Conservation (phyloP, 2,888 invertebrate species). For the Eutolmus rufibarbis region DNA sequence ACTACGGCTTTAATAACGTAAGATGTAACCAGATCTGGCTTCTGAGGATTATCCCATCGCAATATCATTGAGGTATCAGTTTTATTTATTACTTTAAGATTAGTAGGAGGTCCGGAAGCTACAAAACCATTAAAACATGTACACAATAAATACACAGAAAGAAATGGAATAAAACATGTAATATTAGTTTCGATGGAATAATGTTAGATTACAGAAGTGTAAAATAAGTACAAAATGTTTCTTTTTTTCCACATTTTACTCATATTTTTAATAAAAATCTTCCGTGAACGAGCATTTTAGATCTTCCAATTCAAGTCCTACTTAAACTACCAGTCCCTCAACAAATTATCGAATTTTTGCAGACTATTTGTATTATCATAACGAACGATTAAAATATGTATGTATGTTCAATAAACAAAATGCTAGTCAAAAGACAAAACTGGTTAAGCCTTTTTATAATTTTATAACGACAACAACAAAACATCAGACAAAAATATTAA, state of each 20-base stretch:
- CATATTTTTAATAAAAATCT: no score
- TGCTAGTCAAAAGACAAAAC: neutral
- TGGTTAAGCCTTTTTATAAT: neutral
- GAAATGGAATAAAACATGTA: neutral
- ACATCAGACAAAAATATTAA: neutral
- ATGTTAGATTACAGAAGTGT: neutral
- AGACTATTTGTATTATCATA: no score
- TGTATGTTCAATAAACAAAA: neutral
- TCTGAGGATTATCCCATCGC: constrained; percentile 68
- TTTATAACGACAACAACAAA: neutral
- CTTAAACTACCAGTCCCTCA: no score
- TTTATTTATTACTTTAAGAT: constrained; percentile 67
- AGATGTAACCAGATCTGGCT: constrained; percentile 65
- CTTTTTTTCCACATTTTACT: no score
- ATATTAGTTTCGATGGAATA: no score
- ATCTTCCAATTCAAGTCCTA: no score
- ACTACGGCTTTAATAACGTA: constrained; percentile 68
- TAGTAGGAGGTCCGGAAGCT: constrained; percentile 75
- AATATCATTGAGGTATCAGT: constrained; percentile 71
- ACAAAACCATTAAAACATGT: neutral
- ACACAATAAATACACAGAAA: neutral
- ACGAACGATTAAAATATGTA: no score
- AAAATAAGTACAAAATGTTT: neutral
- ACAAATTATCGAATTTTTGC: no score
- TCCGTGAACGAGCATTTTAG: no score